Percentiles rank a stretch among this genome's conserved stretches.
phyloP scores from a whole-genome alignment of 2,888 invertebrate species.

The Deilephila elpenor region DNA sequence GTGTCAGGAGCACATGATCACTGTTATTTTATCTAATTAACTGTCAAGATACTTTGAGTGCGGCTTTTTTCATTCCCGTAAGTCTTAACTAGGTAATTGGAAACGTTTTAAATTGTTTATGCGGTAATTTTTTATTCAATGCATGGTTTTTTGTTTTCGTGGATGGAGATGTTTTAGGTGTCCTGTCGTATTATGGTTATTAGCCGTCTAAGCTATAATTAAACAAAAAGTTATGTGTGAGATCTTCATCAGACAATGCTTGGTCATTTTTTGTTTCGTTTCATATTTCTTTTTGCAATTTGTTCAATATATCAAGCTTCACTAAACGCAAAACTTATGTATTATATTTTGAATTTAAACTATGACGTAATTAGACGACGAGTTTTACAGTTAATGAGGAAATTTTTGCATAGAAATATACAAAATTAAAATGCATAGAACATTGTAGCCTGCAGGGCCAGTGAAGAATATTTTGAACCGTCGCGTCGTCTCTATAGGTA shows the following conservation, averaged over 20 bases:
- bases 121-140: constrained; percentile 26
- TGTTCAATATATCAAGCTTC: not conserved
- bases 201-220: constrained; percentile 9
- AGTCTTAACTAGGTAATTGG: constrained; percentile 25
- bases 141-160: not conserved
- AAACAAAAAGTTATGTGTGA: not conserved
- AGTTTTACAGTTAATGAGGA: too few relatives aligned
- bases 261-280: not conserved
- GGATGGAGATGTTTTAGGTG: not conserved
- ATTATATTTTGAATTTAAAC: too few relatives aligned
- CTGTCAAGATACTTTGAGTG: constrained; percentile 38
- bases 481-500: too few relatives aligned
- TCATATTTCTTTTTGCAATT: not conserved
- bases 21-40: constrained; percentile 68
- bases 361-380: too few relatives aligned
- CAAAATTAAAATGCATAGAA: too few relatives aligned
- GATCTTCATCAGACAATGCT: constrained; percentile 3
- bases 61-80: constrained; percentile 20
- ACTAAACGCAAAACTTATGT: too few relatives aligned
- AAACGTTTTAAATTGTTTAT: constrained; percentile 22
- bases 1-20: constrained; percentile 58
- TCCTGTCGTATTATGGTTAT: constrained; percentile 21
- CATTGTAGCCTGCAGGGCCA: too few relatives aligned
- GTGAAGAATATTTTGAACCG: too few relatives aligned
- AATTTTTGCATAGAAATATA: too few relatives aligned